Evolutionary conservation across 2,888 invertebrate genomes (phyloP), one percentile per base, ranked within the genome.

Genomic region (Odontocolon sp.): DNA sequence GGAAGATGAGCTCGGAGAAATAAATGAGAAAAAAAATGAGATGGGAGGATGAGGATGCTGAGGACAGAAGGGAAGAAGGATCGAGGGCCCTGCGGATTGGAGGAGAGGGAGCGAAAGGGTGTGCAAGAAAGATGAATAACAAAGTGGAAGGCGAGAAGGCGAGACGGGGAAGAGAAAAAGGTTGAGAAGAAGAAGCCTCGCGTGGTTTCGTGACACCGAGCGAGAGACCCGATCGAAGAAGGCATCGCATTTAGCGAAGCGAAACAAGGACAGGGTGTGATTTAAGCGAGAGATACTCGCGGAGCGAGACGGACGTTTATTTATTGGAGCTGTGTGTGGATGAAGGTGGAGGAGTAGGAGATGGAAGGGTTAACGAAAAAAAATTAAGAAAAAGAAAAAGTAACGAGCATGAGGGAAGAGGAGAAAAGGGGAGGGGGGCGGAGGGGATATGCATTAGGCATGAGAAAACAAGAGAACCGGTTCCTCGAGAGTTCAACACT

Each of bases 401-500:
- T 1, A n/a, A 21, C 8, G 45, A 23, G 21, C 9, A 26, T 3
- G 28, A 26, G 50, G 31, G n/a, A 45, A 28, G 45, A 31, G 21
- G 63, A 63, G 45, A 33, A 36, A 45, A 26, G 4, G 33, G 47
- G 14, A 42, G 16, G 45, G 4, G 26, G 33, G 33, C 11, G 54
- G 26, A 16, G 52, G 71, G 76, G 47, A 76, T 68, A 78, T 80
- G 78, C 80, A 80, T 80, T 78, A 80, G 75, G 76, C 70, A 78
- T 75, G 76, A 79, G 76, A 80, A 78, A 74, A 78, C 70, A 70
- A 66, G 73, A 78, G 67, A 80, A 80, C 78, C 78, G 78, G 78
- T 80, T 45, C 56, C 11, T 57, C 59, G 40, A 68, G 73, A 71
- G 78, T 80, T 77, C 73, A 78, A 76, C 78, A 69, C 70, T 68